phyloP scores from a whole-genome alignment of 2,113 vertebrate genomes.

The Stictonetta naevosa region DNA sequence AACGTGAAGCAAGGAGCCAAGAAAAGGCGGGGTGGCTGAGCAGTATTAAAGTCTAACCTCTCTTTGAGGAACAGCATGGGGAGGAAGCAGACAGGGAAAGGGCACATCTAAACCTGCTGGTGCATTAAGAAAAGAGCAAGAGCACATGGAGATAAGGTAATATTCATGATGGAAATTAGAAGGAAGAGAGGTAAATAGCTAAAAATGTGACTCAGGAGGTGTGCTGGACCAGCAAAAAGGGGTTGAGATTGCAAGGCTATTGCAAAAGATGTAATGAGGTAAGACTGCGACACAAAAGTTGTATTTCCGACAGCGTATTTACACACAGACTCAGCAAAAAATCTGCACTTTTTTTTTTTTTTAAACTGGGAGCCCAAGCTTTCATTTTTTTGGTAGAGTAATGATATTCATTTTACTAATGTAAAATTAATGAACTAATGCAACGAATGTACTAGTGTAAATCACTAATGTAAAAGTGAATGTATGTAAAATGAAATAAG shows the following conservation, averaged over 20 bases:
- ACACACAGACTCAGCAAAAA: background rate
- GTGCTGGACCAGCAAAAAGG: background rate
- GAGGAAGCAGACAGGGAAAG: background rate
- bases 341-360: background rate
- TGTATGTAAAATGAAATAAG: too few relatives aligned
- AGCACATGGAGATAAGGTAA: background rate
- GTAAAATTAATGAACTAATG: background rate
- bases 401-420: background rate
- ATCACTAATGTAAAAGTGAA: too few relatives aligned
- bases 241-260: background rate
- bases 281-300: background rate
- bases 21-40: background rate
- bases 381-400: background rate
- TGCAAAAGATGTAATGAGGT: background rate
- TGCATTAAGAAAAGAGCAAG: background rate
- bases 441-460: too few relatives aligned
- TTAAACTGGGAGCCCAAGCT: background rate
- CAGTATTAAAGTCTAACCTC: background rate
- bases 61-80: background rate
- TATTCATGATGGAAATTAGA: background rate
- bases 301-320: background rate
- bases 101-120: background rate
- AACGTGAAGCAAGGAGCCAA: constrained; percentile 35
- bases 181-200: background rate
- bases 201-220: background rate